Evolutionary conservation across 2,797 vertebrate genomes (phyloP).

Genomic region (Bradypodion ventrale): DNA sequence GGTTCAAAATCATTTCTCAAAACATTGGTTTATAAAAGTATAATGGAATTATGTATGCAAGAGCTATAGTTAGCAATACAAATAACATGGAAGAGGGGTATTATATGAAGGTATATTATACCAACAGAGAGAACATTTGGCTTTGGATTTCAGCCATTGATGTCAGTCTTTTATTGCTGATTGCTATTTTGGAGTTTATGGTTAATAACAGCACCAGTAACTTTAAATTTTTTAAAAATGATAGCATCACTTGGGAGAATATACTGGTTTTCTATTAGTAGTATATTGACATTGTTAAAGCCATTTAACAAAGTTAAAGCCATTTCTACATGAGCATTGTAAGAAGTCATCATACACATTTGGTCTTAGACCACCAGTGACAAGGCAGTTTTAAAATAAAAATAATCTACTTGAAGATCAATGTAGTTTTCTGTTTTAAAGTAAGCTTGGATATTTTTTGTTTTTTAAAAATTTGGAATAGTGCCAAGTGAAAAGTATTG

Average conservation of each 20-base stretch:
- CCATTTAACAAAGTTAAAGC: slow-evolving; percentile 52
- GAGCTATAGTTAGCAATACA: slow-evolving; percentile 75
- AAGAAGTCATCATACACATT: slow-evolving; percentile 54
- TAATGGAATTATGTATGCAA: slow-evolving; percentile 86
- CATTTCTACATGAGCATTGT: slow-evolving; percentile 58
- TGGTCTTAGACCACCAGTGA: slow-evolving; percentile 41
- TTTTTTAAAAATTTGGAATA: too few relatives aligned
- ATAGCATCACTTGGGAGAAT: slow-evolving; percentile 47
- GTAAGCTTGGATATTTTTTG: too few relatives aligned
- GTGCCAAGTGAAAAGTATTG: too few relatives aligned
- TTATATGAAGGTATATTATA: slow-evolving; percentile 61
- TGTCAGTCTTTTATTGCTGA: slow-evolving; percentile 49
- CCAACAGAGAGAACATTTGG: slow-evolving; percentile 45
- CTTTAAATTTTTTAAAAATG: slow-evolving; percentile 23
- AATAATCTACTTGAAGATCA: slow-evolving; percentile 46
- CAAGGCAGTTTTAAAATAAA: slow-evolving; percentile 62
- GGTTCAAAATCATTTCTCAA: slow-evolving; percentile 86
- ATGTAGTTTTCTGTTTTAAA: neutral
- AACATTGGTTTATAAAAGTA: slow-evolving; percentile 83
- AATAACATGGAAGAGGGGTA: slow-evolving; percentile 60
- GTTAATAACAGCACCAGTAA: slow-evolving; percentile 9
- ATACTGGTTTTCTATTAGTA: slow-evolving; percentile 45
- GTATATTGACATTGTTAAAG: slow-evolving; percentile 38
- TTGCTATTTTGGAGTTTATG: slow-evolving; percentile 53
- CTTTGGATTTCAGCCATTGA: slow-evolving; percentile 54